phyloP scores from a whole-genome alignment of 1,140 invertebrate species.

The Heliconius nattereri region DNA sequence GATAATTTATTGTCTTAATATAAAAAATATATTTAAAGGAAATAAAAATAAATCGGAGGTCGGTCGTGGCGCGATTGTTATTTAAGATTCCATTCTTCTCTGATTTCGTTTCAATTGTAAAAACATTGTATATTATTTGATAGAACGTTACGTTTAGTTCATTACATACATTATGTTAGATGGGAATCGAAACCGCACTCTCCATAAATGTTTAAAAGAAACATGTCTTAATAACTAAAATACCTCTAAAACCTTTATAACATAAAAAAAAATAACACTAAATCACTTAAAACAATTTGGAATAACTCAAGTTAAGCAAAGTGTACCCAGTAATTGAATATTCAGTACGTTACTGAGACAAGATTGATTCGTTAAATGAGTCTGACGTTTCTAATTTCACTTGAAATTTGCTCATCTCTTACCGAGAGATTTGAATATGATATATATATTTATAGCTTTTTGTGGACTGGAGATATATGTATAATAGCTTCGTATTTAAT shows the following conservation, averaged over 20 bases:
- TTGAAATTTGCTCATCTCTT: background rate
- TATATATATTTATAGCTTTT: background rate
- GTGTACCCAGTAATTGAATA: background rate
- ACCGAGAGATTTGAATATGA: background rate
- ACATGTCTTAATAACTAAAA: no score
- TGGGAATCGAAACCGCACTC: no score
- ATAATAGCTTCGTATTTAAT: background rate
- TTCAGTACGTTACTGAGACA: background rate
- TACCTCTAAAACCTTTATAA: background rate
- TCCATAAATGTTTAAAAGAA: no score
- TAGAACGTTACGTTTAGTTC: no score
- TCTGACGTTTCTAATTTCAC: conserved; percentile 9
- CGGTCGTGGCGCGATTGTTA: no score
- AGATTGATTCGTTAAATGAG: conserved; percentile 13
- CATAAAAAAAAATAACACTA: background rate
- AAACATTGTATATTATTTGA: no score
- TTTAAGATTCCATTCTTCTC: no score
- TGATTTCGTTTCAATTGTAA: no score
- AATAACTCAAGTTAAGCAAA: background rate
- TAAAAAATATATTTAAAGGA: no score
- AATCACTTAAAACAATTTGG: background rate
- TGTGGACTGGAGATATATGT: background rate
- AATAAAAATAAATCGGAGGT: no score
- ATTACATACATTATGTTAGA: no score
- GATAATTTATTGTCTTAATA: no score